Conservation (phyloP, 2,113 vertebrate genomes). For the Argyrosomus japonicus region DNA sequence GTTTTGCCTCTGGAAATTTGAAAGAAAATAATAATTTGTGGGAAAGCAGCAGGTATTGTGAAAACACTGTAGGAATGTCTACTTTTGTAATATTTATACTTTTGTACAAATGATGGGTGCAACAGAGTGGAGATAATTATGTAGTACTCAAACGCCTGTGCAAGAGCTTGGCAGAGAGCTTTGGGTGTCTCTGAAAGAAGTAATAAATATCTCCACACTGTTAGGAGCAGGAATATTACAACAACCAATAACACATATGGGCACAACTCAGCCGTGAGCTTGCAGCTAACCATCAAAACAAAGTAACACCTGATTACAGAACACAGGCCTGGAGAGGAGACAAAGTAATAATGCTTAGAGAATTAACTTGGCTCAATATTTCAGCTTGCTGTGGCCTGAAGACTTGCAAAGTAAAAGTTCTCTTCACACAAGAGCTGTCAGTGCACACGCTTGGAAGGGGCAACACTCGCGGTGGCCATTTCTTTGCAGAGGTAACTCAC, state of each 20-base stretch:
- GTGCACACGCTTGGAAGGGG: background rate
- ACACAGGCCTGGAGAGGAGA: background rate
- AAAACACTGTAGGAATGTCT: background rate
- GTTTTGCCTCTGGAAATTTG: too few relatives aligned
- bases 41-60: background rate
- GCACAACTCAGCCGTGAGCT: background rate
- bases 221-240: background rate
- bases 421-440: background rate
- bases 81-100: background rate
- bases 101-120: too few relatives aligned
- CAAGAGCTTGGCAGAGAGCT: background rate
- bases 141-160: background rate
- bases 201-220: background rate
- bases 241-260: conserved; percentile 12
- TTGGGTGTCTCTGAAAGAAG: background rate
- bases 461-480: background rate
- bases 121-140: background rate
- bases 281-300: background rate
- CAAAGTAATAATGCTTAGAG: background rate
- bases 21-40: background rate
- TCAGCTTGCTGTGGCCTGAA: background rate
- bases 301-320: background rate
- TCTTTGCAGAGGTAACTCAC: background rate
- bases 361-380: conserved; percentile 10
- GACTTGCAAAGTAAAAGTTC: conserved; percentile 5